phyloP scores from a whole-genome alignment of 2,797 vertebrate species.

The Tokudaia muenninki region DNA sequence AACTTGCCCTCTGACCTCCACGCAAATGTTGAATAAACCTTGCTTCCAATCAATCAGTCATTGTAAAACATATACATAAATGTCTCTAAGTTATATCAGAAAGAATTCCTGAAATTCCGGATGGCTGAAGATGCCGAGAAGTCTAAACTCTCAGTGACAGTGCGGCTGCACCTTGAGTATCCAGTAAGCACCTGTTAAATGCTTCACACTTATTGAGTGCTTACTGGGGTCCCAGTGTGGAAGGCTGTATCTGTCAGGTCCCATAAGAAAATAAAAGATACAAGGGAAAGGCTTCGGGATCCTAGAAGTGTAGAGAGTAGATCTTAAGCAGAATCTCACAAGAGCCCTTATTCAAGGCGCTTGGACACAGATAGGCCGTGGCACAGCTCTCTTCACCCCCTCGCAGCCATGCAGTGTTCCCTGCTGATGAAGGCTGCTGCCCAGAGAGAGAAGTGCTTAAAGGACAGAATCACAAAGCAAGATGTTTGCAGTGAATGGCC shows the following conservation, averaged over 20 bases:
- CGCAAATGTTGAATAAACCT: not conserved
- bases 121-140: constrained; percentile 41
- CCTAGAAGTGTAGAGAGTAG: constrained; percentile 6
- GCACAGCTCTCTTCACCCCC: not conserved
- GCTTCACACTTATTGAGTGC: constrained; percentile 21
- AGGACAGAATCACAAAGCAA: not conserved
- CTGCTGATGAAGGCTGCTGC: not conserved
- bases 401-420: not conserved
- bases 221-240: not conserved
- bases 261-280: not conserved
- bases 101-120: constrained; percentile 24
- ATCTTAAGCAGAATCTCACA: not conserved
- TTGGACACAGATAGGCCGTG: not conserved
- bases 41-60: not conserved
- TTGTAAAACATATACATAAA: not conserved
- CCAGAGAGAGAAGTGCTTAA: not conserved
- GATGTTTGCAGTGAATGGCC: not conserved
- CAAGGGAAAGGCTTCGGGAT: not conserved
- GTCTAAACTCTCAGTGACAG: not conserved
- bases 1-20: not conserved
- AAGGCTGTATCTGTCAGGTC: not conserved
- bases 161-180: not conserved
- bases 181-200: constrained; percentile 41
- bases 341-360: not conserved
- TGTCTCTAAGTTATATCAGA: not conserved